Conservation (phyloP, 2,797 vertebrate species). For the Lithobates pipiens region DNA sequence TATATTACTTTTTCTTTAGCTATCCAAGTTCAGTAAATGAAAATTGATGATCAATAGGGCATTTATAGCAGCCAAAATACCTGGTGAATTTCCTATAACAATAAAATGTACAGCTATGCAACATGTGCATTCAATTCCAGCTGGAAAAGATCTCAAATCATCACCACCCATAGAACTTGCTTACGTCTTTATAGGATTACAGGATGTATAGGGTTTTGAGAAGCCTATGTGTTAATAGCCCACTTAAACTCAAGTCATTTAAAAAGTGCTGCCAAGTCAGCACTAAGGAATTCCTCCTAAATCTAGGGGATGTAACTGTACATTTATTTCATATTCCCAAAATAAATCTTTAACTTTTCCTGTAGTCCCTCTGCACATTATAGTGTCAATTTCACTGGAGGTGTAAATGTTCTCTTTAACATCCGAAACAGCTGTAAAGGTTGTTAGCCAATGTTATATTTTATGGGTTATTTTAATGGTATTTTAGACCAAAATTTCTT, state of each 20-base stretch:
- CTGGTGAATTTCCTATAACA: background rate
- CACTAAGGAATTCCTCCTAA: background rate
- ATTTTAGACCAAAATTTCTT: background rate
- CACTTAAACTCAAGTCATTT: conserved; percentile 20
- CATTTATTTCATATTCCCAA: background rate
- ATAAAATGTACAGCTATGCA: background rate
- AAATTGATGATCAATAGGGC: background rate
- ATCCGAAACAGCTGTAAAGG: background rate
- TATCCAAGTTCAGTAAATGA: background rate
- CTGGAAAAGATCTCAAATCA: conserved; percentile 9
- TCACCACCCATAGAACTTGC: background rate
- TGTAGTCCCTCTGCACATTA: background rate
- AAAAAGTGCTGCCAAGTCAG: background rate
- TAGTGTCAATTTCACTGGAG: background rate
- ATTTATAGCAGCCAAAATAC: background rate
- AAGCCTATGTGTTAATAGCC: conserved; percentile 7
- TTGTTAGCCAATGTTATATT: background rate
- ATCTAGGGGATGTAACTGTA: background rate
- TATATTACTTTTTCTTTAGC: background rate
- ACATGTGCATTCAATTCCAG: background rate
- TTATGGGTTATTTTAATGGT: background rate
- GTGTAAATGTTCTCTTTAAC: background rate
- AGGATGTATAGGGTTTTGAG: background rate
- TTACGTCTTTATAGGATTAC: background rate
- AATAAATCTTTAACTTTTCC: background rate